Evolutionary conservation across 2,797 vertebrate species (phyloP), one percentile per base, ranked within the genome.

Genomic region (Pipistrellus pygmaeus): DNA sequence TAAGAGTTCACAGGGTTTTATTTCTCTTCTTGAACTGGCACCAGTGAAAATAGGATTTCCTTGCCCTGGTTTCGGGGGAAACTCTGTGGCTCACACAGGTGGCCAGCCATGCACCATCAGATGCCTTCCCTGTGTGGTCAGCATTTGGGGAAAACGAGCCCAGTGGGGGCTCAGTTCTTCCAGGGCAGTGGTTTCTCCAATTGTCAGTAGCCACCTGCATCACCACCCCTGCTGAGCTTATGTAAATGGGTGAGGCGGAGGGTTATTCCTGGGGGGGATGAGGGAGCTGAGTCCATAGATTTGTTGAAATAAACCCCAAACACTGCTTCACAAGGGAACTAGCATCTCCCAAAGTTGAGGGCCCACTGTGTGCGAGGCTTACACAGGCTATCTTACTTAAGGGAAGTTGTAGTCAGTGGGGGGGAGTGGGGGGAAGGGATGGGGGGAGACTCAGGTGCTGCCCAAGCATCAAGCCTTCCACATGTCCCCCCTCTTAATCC

Each of bases 21-120:
- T 18, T 76, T 68, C 46, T 30, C 25, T 1, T 46, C 93, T 82
- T 73, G 86, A 94, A 91, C 87, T 51, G 88, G 95, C 83, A 8
- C 15, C 84, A 27, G 48, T 5, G 95, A 91, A 90, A 87, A 66
- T 12, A 25, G 69, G 71, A 8, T 44, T 62, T 91, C 90, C 86
- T 23, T 4, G 18, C 55, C 4, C 89, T 0, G 2, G 88, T 69
- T 11, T 53, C 21, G 48, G 38, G 92, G 85, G 15, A 71, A 48
- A 5, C 6, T 5, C 85, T 25, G 5, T 0, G 25, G 68, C 62
- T 25, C 6, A 0, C n/a, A 13, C 96, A 95, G 96, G 88, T 95
- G 96, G 96, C 51, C 9, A 0, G 46, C 62, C 84, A 5, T 18
- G 25, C 15, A 0, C 53, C 0, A 0, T 41, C 84, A 64, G 66